Evolutionary conservation across 1,140 invertebrate species (phyloP), one percentile per base, ranked within the genome.

Genomic region (Anastrepha ludens): DNA sequence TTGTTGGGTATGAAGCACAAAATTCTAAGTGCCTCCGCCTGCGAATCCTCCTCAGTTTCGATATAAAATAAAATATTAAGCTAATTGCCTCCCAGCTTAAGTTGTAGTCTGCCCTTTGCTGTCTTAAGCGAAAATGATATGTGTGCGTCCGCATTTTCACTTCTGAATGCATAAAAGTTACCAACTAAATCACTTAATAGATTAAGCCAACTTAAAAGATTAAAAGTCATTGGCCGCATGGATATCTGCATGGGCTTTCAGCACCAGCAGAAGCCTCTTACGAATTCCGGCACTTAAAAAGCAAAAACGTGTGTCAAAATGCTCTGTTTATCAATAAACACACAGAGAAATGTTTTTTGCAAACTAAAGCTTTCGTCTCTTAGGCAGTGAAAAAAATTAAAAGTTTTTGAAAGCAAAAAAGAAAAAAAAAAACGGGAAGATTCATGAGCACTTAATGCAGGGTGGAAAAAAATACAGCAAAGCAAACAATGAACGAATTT

Each of bases 201-300:
- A 85, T 87, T 87, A 88, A 87, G 86, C 78, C 78, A 87, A 88
- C 88, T 88, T 87, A 88, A 88, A 74, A 88, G 88, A 88, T 88
- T 88, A 87, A 88, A 87, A 70, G 86, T 87, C 86, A 88, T 87
- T 81, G 87, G 88, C 87, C 81, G 70, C 88, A 41, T 13, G 65
- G 7, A 58, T 65, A 47, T 8, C 59, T 15, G 85, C 58, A 60
- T 7, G 17, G n/a, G 8, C 17, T 3, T 6, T 4, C 17, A 17
- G 70, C 44, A 0, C 15, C 3, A 13, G 3, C 44, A 7, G 29
- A 29, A 62, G n/a, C 74, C 50, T 81, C 74, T 81, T n/a, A 81
- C 6, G 8, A 20, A 41, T 29, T 55, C 17, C n/a, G 47, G n/a
- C 47, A 81, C 47, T 55, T 9, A 81, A 81, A 81, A 9, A 5